phyloP scores from a whole-genome alignment of 2,797 vertebrate genomes.

The Cyclura pinguis region DNA sequence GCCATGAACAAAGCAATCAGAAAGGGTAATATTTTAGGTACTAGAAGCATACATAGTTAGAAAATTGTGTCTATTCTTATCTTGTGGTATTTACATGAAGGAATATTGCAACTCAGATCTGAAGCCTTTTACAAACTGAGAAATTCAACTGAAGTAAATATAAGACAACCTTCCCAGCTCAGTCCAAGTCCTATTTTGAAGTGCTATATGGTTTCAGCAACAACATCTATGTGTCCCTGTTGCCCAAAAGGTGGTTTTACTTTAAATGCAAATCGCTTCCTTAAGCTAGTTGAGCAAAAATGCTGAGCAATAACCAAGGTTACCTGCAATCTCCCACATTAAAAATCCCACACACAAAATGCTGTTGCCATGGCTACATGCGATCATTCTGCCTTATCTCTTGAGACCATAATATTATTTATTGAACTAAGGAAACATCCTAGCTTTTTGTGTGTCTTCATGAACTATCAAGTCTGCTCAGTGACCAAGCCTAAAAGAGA shows the following conservation, averaged over 20 bases:
- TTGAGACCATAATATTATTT: conserved; percentile 23
- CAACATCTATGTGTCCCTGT: neutral
- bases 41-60: neutral
- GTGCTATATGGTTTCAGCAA: neutral
- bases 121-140: neutral
- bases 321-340: conserved; percentile 29
- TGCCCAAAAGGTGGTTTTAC: neutral
- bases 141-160: neutral
- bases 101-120: neutral
- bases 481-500: conserved; percentile 7
- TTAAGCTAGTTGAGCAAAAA: conserved; percentile 8
- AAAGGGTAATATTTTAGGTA: neutral
- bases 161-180: neutral
- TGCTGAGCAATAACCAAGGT: conserved; percentile 11
- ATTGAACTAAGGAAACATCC: conserved; percentile 14
- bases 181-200: conserved; percentile 3
- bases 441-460: conserved; percentile 4
- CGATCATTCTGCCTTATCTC: neutral
- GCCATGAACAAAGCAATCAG: conserved; percentile 11
- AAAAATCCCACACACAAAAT: conserved; percentile 20
- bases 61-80: conserved; percentile 7
- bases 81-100: neutral
- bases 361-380: conserved; percentile 37
- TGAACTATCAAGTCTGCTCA: neutral
- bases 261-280: neutral